Percentiles rank a stretch among this genome's conserved stretches.
Conservation (phyloP, 2,113 vertebrate genomes). For the Mohoua ochrocephala region DNA sequence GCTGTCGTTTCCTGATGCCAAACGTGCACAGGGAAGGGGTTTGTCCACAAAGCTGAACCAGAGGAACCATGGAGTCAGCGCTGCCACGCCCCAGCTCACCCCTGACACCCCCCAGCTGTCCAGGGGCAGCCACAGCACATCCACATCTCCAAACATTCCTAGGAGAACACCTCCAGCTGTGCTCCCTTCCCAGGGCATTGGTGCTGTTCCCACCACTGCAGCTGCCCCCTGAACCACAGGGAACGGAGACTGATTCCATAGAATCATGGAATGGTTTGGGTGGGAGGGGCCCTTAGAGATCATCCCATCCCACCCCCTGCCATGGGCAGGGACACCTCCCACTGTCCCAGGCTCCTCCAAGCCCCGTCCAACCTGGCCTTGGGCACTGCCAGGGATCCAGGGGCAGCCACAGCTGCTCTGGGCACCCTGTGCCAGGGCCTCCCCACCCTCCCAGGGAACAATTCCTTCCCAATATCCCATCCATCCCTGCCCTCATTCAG, state of each 20-base stretch:
- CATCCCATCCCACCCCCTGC: accelerated
- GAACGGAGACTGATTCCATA: background rate
- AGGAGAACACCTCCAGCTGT: background rate
- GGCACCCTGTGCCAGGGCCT: background rate
- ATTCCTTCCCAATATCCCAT: background rate
- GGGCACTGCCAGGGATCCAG: background rate
- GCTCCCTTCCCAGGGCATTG: background rate
- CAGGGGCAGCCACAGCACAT: background rate
- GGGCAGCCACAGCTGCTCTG: background rate
- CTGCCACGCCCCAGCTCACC: background rate
- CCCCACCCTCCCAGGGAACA: accelerated
- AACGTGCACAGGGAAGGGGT: accelerated
- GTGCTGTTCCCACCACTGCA: background rate
- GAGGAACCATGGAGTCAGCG: background rate
- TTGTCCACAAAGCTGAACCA: background rate
- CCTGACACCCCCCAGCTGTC: background rate
- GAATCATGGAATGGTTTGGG: background rate
- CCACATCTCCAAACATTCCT: accelerated
- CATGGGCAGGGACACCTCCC: background rate
- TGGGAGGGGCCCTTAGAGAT: accelerated
- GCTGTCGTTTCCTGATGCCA: accelerated
- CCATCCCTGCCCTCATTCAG: accelerated
- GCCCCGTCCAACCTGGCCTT: accelerated
- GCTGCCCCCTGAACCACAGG: background rate
- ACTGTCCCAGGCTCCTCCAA: accelerated